A percentile compares a stretch with the other conserved stretches of the same genome.
Conservation (phyloP, 30 jellyfish, hydroid and myxozoan species). For the Haliclystus octoradiatus region DNA sequence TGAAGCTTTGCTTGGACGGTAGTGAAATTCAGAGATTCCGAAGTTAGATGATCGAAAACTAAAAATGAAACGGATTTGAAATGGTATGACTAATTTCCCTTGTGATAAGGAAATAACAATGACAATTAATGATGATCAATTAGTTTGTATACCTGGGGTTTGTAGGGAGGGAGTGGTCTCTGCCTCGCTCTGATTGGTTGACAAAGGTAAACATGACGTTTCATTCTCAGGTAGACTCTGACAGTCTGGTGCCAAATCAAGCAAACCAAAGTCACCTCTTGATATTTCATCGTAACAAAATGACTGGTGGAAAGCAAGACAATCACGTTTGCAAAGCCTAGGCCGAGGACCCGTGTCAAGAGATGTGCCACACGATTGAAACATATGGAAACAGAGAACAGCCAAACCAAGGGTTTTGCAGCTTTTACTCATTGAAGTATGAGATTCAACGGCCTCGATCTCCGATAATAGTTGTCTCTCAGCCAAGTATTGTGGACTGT, state of each 20-base stretch:
- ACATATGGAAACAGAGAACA: conserved; percentile 66
- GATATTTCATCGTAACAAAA: conserved; percentile 71
- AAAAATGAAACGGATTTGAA: too few relatives aligned
- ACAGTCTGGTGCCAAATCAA: conserved; percentile 58
- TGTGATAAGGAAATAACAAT: too few relatives aligned
- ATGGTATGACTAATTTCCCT: too few relatives aligned
- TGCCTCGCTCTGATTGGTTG: background rate
- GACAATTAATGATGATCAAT: too few relatives aligned
- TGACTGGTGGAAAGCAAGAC: conserved; percentile 45
- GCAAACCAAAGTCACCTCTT: conserved; percentile 29
- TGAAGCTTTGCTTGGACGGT: too few relatives aligned
- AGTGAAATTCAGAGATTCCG: too few relatives aligned
- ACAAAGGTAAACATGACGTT: background rate
- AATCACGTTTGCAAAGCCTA: conserved; percentile 76
- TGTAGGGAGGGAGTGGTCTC: too few relatives aligned
- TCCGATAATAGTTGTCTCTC: conserved; percentile 36
- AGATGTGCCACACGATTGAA: conserved; percentile 51
- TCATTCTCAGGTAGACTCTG: conserved; percentile 16
- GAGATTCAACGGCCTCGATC: background rate
- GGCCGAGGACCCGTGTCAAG: conserved; percentile 28
- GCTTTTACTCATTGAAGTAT: conserved; percentile 6
- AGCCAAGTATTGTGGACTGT: conserved; percentile 59
- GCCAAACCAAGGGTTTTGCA: conserved; percentile 74
- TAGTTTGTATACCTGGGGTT: too few relatives aligned
- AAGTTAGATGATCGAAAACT: too few relatives aligned